Evolutionary conservation across 2,113 vertebrate genomes (phyloP).

Genomic region (Syngnathus floridae): DNA sequence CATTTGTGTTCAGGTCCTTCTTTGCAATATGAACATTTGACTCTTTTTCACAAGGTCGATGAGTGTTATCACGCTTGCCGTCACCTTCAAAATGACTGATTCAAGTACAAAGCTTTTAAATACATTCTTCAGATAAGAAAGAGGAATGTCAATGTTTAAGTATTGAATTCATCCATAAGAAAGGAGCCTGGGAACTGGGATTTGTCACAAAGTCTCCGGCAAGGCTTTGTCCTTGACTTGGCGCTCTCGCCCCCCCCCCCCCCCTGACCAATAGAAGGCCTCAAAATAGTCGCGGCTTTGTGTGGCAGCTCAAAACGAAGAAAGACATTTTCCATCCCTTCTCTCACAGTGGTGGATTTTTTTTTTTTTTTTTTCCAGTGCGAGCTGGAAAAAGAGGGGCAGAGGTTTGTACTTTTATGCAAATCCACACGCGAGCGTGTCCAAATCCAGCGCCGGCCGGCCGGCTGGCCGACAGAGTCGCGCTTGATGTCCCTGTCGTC

Average conservation of each 20-base stretch:
- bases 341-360: constrained; percentile 41
- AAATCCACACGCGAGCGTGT: constrained; percentile 43
- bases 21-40: background rate
- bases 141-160: constrained; percentile 61
- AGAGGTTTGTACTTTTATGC: constrained; percentile 47
- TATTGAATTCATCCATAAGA: constrained; percentile 38
- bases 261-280: constrained; percentile 41
- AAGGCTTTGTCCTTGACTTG: constrained; percentile 48
- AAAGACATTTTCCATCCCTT: constrained; percentile 55
- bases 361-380: constrained; percentile 29
- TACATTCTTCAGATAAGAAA: constrained; percentile 60
- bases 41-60: background rate
- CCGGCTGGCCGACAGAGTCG: constrained; percentile 12
- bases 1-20: background rate
- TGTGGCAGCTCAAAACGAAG: constrained; percentile 55
- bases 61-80: background rate
- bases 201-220: constrained; percentile 20
- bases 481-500: constrained; percentile 37
- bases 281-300: constrained; percentile 59
- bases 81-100: constrained; percentile 49
- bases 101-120: constrained; percentile 47
- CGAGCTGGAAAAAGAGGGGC: constrained; percentile 47
- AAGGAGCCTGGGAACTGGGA: constrained; percentile 50
- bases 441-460: constrained; percentile 19
- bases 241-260: constrained; percentile 37